phyloP scores from a whole-genome alignment of 2,797 vertebrate species.

The Enteromius anoplus region DNA sequence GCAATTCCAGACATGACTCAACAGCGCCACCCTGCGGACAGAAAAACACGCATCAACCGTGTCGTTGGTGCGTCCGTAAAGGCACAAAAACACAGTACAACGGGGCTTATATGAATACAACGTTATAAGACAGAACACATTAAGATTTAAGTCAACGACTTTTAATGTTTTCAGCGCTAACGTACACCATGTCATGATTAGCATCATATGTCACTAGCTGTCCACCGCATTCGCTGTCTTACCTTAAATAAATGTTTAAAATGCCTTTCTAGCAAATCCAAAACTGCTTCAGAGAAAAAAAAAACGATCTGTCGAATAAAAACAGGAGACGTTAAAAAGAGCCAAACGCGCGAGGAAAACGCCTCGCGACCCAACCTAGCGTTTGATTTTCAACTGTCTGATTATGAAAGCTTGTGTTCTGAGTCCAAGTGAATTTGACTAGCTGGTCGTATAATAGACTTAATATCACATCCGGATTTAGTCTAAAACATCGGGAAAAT shows the following conservation, averaged over 20 bases:
- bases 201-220: not conserved
- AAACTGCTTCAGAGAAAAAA: not conserved
- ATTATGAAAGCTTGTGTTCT: not conserved
- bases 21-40: slow-evolving; percentile 76
- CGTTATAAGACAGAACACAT: not conserved
- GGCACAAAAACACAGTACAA: not conserved
- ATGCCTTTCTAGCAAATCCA: not conserved
- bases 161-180: not conserved
- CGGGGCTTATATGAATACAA: not conserved
- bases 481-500: not conserved
- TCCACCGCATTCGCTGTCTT: not conserved
- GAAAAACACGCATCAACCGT: slow-evolving; percentile 18
- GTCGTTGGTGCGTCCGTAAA: not conserved
- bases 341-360: not conserved
- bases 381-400: not conserved
- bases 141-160: not conserved
- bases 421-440: not conserved
- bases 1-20: slow-evolving; percentile 94
- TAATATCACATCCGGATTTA: not conserved
- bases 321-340: not conserved
- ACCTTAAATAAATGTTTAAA: slow-evolving; percentile 11
- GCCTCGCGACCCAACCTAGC: not conserved
- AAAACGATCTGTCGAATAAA: not conserved
- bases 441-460: not conserved
- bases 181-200: not conserved